Evolutionary conservation across 2,113 vertebrate species (phyloP).

Genomic region (Scolopax mira): DNA sequence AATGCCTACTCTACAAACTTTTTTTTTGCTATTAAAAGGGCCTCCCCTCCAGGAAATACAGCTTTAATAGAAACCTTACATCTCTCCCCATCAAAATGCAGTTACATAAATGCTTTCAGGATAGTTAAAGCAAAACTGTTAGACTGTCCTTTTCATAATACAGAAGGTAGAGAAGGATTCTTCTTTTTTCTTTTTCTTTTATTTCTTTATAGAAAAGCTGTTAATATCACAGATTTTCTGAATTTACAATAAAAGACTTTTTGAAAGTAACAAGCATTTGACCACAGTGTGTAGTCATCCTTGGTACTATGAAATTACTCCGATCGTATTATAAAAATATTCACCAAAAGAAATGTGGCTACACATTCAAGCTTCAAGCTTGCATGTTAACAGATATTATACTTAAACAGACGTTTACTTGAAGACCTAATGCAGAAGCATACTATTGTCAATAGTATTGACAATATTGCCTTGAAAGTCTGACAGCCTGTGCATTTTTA

Average conservation of each 20-base stretch:
- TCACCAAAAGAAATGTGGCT: background rate
- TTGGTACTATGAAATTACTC: background rate
- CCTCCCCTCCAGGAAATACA: constrained; percentile 9
- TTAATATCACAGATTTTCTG: background rate
- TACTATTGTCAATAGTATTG: background rate
- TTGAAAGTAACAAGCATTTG: constrained; percentile 20
- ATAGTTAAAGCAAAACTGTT: background rate
- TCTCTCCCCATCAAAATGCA: background rate
- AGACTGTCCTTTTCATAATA: background rate
- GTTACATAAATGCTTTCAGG: background rate
- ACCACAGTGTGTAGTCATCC: background rate
- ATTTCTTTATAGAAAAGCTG: background rate
- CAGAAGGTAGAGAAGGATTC: background rate
- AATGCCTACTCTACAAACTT: constrained; percentile 69
- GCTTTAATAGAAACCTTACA: constrained; percentile 10
- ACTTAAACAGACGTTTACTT: background rate
- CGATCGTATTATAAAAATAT: background rate
- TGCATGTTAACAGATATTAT: background rate
- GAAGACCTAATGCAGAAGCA: background rate
- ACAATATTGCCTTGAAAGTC: background rate
- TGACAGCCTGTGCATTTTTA: background rate
- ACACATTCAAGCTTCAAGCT: background rate
- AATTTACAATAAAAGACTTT: constrained; percentile 26
- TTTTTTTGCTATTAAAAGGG: constrained; percentile 43
- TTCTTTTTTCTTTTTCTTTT: background rate